Percentiles rank a stretch among this genome's conserved stretches.
These are phyloP conservation scores for Sceloporus undulatus DNA, from an alignment of 2,113 vertebrate species.

Conservation along the genomic window DNA sequence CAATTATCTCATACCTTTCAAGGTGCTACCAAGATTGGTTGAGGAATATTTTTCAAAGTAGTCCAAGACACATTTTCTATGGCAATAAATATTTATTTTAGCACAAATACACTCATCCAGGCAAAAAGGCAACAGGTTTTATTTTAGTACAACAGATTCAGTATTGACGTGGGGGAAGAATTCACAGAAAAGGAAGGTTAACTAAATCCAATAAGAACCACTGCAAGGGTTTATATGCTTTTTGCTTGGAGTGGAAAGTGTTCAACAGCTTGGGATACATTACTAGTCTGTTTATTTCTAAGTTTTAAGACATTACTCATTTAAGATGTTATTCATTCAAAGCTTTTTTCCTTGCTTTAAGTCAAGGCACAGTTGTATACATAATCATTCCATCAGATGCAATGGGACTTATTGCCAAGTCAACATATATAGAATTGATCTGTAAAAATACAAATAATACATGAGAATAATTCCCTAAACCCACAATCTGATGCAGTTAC, in stretches of 20 bases:
- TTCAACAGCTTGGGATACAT: not conserved
- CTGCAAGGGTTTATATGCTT: not conserved
- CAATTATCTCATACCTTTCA: not conserved
- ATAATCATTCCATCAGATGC: not conserved
- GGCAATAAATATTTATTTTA: slow-evolving; percentile 53
- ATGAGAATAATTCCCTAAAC: not conserved
- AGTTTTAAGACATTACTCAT: not conserved
- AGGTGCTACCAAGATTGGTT: not conserved
- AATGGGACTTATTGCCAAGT: not conserved
- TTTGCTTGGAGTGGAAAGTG: not conserved
- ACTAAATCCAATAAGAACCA: not conserved
- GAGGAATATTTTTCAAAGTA: not conserved
- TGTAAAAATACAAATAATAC: not conserved
- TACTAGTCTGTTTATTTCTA: not conserved
- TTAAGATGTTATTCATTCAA: not conserved
- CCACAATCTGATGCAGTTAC: not conserved
- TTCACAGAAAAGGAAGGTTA: not conserved
- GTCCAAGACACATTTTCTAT: slow-evolving; percentile 15
- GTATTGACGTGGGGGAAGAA: not conserved
- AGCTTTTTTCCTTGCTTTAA: not conserved
- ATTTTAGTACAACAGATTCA: slow-evolving; percentile 31
- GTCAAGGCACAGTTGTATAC: not conserved
- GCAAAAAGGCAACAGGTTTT: not conserved
- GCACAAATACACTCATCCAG: not conserved
- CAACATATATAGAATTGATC: not conserved